Base-by-base conservation (phyloP, 2,113 vertebrate genomes). In the Rhadina sibilatrix region DNA sequence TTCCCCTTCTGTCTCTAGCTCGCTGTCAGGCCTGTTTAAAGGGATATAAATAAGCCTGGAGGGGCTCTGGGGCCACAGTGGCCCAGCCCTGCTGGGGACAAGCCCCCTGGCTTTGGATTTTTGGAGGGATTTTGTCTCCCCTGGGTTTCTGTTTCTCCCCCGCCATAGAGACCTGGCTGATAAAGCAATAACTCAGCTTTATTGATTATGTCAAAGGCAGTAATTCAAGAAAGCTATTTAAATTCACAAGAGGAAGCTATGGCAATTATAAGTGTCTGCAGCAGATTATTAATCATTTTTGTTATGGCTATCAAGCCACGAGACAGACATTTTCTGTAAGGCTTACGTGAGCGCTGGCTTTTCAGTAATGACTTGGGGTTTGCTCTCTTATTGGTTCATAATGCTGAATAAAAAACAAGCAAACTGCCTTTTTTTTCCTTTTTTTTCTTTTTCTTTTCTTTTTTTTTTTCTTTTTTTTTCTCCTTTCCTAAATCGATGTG, bases 211-310 rank as follows among this genome's bases (percentile, higher is more conserved):
- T 97, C 96, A 96, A 95, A 96, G 93, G 95, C 97, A 76, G 96
- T 97, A 85, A 97, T 95, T 98, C 96, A 94, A 82, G 96, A 93
- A 94, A 95, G 96, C 95, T 83, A 97, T 97, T 98, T 96, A 96
- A 96, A 96, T 97, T 97, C 97, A 88, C 83, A n/a, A 78, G 93
- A 92, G 96, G 97, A 97, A 96, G 97, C 96, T 95, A 47, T 95
- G 3, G 94, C 97, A 97, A 96, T 98, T 97, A 96, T 83, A 95
- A 90, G 64, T 78, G 82, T 96, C 97, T 95, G 96, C 93, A 59
- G 94, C 91, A 61, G 94, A 90, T 96, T 97, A 97, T 97, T 94
- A 96, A 96, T 98, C 97, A 96, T 97, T 93, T 96, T 86, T 95
- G 96, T 96, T 95, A 95, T 83, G 96, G 96, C 96, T 94, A 72